Evolutionary conservation across 1,140 invertebrate genomes (phyloP).

Genomic region (Pantala flavescens): DNA sequence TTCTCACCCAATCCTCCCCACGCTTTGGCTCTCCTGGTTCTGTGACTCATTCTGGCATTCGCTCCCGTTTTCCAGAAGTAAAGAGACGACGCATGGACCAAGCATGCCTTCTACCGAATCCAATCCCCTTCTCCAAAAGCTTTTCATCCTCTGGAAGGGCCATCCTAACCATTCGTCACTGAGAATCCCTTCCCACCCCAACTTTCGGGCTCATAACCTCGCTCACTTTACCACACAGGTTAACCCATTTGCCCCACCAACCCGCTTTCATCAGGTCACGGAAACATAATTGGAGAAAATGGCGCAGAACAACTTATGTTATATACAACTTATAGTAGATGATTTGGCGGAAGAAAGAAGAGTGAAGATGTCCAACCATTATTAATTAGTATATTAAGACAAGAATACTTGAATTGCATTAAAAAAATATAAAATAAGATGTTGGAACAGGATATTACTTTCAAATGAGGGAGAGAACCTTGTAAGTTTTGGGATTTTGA

Average conservation of each 20-base stretch:
- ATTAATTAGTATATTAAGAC: no score
- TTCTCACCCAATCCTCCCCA: background rate
- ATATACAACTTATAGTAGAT: no score
- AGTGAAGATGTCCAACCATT: no score
- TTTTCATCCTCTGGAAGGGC: background rate
- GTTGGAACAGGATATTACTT: no score
- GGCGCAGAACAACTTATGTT: no score
- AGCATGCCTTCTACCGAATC: background rate
- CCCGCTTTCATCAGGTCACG: background rate
- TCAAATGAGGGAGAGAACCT: no score
- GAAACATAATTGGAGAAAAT: no score
- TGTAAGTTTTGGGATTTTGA: no score
- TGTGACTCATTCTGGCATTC: slow-evolving; percentile 7
- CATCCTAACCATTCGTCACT: background rate
- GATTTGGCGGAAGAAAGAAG: no score
- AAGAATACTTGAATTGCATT: no score
- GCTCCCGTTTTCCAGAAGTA: slow-evolving; percentile 1
- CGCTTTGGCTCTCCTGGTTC: background rate
- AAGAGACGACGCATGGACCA: background rate
- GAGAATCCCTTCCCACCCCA: background rate
- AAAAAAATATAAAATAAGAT: no score
- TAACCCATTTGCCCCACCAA: background rate
- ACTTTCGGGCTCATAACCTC: background rate
- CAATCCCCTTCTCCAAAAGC: background rate
- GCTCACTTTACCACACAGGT: background rate